Evolutionary conservation across 2,113 vertebrate genomes (phyloP).

Genomic region (Sylvietta virens): DNA sequence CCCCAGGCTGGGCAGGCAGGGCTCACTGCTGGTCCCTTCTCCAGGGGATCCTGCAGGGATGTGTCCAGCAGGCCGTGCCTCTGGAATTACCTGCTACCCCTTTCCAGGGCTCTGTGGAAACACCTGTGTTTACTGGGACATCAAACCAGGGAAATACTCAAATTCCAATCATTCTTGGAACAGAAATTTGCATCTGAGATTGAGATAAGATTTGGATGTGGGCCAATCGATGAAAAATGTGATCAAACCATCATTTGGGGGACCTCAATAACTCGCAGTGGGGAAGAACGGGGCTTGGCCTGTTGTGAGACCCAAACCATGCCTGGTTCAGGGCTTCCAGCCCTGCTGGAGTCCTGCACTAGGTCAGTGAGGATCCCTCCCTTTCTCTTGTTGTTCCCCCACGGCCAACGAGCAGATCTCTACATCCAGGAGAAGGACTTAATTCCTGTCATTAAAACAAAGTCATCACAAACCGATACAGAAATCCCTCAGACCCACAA

Average conservation of each 20-base stretch:
- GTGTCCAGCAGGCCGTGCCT: neutral
- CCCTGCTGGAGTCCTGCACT: neutral
- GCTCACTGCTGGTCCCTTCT: neutral
- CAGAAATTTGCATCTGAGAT: neutral
- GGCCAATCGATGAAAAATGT: neutral
- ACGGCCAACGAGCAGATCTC: neutral
- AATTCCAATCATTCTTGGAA: neutral
- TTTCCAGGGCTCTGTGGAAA: neutral
- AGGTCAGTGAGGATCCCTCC: neutral
- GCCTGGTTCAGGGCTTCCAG: neutral
- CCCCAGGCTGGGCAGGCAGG: neutral
- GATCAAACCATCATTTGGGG: neutral
- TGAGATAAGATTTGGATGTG: neutral
- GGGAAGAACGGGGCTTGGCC: neutral
- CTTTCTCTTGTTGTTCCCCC: neutral
- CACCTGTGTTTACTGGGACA: neutral
- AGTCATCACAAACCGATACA: neutral
- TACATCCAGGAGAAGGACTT: neutral
- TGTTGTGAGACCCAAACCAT: rapidly evolving
- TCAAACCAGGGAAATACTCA: neutral
- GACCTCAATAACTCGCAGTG: rapidly evolving
- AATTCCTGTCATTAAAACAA: neutral
- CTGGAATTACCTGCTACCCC: neutral
- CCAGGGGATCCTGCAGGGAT: neutral
- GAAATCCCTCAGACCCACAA: neutral